phyloP scores from a whole-genome alignment of 2,797 vertebrate species.

The Cynopterus sphinx region DNA sequence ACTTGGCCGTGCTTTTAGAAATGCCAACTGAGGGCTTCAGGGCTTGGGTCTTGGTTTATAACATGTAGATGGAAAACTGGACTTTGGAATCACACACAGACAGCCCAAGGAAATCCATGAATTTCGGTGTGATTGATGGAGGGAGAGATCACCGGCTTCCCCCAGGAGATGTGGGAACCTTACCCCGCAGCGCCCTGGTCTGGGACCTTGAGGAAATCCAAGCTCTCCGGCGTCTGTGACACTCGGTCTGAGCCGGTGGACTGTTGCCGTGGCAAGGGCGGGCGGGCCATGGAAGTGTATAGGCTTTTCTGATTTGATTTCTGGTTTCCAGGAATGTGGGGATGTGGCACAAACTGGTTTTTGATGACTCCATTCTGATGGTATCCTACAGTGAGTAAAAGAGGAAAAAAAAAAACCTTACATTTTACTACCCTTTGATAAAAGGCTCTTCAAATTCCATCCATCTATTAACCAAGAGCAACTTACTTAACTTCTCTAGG shows the following conservation, averaged over 20 bases:
- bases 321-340: constrained; percentile 84
- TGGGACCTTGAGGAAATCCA: constrained; percentile 96
- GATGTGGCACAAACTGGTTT: constrained; percentile 84
- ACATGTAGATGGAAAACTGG: not conserved
- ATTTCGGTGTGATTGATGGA: fast-evolving
- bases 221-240: constrained; percentile 88
- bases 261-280: constrained; percentile 89
- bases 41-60: not conserved
- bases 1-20: not conserved
- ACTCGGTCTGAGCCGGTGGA: constrained; percentile 84
- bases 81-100: fast-evolving
- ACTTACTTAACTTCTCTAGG: not conserved
- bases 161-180: constrained; percentile 74
- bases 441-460: not conserved
- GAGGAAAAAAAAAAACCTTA: not conserved
- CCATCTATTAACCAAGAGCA: not conserved
- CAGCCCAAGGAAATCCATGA: not conserved
- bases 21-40: not conserved
- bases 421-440: not conserved
- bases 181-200: constrained; percentile 98
- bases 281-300: constrained; percentile 84
- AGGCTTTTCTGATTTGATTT: constrained; percentile 84
- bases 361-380: constrained; percentile 94
- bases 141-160: not conserved
- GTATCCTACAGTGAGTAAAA: constrained; percentile 83